A percentile compares a stretch with the other conserved stretches of the same genome.
These are phyloP conservation scores for Melozone crissalis DNA, from an alignment of 2,113 vertebrate genomes.

Conservation along the genomic window DNA sequence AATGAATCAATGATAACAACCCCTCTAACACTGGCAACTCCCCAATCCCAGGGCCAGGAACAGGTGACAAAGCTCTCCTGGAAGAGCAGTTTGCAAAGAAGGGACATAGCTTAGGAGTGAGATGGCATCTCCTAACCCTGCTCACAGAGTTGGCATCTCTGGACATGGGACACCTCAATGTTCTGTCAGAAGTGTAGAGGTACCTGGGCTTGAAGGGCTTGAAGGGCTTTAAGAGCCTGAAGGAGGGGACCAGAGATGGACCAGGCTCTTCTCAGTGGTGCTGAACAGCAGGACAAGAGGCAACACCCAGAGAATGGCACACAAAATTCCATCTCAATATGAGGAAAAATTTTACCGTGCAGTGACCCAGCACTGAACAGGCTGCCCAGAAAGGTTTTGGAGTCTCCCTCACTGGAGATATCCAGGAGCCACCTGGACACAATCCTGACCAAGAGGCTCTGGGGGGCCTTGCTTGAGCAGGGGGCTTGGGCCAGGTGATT, in stretches of 20 bases:
- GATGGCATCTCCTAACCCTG: not conserved
- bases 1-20: not conserved
- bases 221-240: not conserved
- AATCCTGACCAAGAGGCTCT: not conserved
- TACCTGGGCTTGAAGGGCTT: not conserved
- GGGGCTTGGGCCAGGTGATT: not conserved
- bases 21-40: not conserved
- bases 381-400: not conserved
- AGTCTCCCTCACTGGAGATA: not conserved
- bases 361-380: not conserved
- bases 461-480: not conserved
- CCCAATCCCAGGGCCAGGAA: not conserved
- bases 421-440: not conserved
- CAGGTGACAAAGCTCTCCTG: not conserved
- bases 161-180: fast-evolving
- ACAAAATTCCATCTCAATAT: not conserved
- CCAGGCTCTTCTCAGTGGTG: not conserved
- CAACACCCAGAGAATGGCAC: not conserved
- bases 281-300: not conserved
- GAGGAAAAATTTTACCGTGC: not conserved
- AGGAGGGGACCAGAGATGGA: not conserved
- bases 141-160: not conserved
- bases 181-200: not conserved
- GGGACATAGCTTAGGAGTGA: not conserved
- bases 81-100: not conserved